Evolutionary conservation across 2,797 vertebrate species (phyloP), one percentile per base, ranked within the genome.

Genomic region (Poecilia gillii): DNA sequence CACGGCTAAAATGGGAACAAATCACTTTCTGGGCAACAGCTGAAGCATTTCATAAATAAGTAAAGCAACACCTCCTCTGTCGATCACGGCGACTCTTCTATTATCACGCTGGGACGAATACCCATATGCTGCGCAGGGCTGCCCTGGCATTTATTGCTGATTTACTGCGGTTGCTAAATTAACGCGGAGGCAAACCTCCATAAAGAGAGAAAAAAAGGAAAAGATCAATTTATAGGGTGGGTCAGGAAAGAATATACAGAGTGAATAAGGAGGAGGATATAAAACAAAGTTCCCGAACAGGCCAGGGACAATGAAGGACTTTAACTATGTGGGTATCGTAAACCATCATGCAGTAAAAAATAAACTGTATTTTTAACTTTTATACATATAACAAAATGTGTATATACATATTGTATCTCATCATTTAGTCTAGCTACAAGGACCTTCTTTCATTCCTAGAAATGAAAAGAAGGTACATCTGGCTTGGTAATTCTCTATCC

Each of bases 61-160:
- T 18, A 51, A 36, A 68, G 25, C 20, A 25, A 13, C 46, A 20
- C 7, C 28, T 64, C 74, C 51, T 81, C 55, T 64, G 31, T 76
- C 79, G 64, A 12, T 28, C 39, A 6, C 0, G 13, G 45, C 7
- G 55, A n/a, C 62, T 70, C 71, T 76, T 64, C 36, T 45, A 71
- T 64, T 76, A n/a, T n/a, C 57, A 36, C n/a, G 28, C 59, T 64
- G 62, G 66, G n/a, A 72, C 45, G 3, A 8, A 39, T 76, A 62
- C 20, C 20, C 33, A 46, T 68, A 7, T 64, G 75, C 47, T 55
- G 53, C 33, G 46, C 41, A n/a, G 31, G 31, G 70, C 20, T 46
- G 6, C 43, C 25, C 7, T 62, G 71, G 31, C 70, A 73, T 73
- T 78, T 78, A 62, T 51, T 39, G 55, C 43, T 41, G 62, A 68